A percentile compares a stretch with the other conserved stretches of the same genome.
Conservation (phyloP, 35 echinoderm and acorn worm species). For the Apostichopus californicus region DNA sequence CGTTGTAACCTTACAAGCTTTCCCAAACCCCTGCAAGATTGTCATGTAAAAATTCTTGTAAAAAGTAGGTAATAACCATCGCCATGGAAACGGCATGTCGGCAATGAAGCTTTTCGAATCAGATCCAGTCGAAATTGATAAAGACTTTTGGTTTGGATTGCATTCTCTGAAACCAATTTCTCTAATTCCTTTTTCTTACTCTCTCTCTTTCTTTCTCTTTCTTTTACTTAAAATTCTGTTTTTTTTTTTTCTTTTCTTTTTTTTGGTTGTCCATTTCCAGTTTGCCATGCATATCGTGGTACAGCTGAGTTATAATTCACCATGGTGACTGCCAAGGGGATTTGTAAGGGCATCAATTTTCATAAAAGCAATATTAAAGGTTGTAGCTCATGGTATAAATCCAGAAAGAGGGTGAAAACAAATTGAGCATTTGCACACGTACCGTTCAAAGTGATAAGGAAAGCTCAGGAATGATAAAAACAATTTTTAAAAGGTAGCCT, state of each 20-base stretch:
- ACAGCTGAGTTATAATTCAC: background rate
- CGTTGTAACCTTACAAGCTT: too few species aligned
- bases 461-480: too few species aligned
- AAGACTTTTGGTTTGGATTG: background rate
- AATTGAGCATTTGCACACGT: too few species aligned
- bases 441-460: too few species aligned
- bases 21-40: too few species aligned
- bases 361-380: too few species aligned
- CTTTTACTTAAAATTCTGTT: background rate
- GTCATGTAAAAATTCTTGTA: too few species aligned
- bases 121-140: background rate
- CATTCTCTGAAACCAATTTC: background rate
- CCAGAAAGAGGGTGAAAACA: too few species aligned
- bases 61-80: background rate
- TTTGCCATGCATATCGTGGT: background rate
- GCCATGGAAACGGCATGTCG: background rate
- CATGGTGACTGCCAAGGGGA: too few species aligned
- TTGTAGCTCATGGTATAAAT: too few species aligned
- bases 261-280: background rate
- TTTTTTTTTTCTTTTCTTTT: background rate
- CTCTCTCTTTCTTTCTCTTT: background rate
- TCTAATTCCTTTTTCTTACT: background rate
- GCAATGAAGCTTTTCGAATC: background rate
- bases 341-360: too few species aligned
- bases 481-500: too few species aligned